phyloP scores from a whole-genome alignment of 2,113 vertebrate genomes.

The Albula goreensis region DNA sequence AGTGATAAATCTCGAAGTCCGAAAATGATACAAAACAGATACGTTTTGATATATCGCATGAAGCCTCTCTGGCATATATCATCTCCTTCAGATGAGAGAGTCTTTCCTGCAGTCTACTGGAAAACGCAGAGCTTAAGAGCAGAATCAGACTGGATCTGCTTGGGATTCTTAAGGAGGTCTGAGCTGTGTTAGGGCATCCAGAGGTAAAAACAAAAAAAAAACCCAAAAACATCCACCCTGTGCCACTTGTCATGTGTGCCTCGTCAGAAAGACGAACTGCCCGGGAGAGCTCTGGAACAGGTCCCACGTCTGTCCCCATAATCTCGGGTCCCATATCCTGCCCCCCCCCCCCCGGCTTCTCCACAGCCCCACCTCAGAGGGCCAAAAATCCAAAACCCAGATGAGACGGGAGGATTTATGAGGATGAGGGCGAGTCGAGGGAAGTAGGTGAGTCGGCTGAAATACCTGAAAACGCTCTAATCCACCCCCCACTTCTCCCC shows the following conservation, averaged over 20 bases:
- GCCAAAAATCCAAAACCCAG: constrained; percentile 5
- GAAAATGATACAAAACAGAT: neutral
- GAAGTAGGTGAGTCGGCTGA: neutral
- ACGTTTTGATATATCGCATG: neutral
- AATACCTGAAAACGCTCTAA: constrained; percentile 26
- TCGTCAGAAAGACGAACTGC: neutral
- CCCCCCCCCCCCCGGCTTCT: neutral
- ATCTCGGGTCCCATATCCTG: neutral
- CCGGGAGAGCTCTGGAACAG: neutral
- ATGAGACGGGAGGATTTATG: constrained; percentile 4
- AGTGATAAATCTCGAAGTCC: neutral
- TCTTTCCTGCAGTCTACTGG: neutral
- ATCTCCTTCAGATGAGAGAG: neutral
- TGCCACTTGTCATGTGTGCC: neutral
- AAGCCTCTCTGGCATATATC: neutral
- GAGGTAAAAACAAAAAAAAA: neutral
- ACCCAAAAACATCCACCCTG: neutral
- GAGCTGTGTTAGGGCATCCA: neutral
- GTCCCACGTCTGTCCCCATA: neutral
- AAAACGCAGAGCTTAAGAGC: neutral
- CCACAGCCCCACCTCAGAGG: neutral
- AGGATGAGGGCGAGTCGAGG: neutral
- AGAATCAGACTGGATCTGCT: neutral
- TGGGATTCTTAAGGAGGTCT: neutral
- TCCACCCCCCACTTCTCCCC: neutral